A percentile compares a stretch with the other conserved stretches of the same genome.
phyloP scores from a whole-genome alignment of 2,797 vertebrate species.

The Rhodeus uyekii region DNA sequence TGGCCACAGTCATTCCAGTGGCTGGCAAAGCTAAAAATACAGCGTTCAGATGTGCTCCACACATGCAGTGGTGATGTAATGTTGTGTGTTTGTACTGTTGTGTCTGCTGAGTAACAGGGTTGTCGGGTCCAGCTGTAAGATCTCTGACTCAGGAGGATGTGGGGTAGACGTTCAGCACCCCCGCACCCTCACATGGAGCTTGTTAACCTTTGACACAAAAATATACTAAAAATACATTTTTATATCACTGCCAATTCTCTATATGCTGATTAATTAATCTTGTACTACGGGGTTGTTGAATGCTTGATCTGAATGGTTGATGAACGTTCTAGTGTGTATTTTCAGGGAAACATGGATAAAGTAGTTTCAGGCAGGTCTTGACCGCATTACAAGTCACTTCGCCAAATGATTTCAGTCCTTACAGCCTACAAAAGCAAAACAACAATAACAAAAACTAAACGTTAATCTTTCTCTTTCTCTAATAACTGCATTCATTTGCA shows the following conservation, averaged over 20 bases:
- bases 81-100: constrained; percentile 34
- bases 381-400: not conserved
- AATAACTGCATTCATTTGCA: too few relatives aligned
- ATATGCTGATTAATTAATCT: not conserved
- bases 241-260: not conserved
- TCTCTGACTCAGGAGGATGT: constrained; percentile 76
- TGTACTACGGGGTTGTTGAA: not conserved
- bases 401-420: not conserved
- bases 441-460: not conserved
- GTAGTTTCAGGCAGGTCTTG: too few relatives aligned
- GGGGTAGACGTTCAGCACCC: constrained; percentile 61
- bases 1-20: not conserved
- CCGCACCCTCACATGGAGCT: constrained; percentile 43
- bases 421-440: not conserved
- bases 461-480: too few relatives aligned
- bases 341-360: not conserved
- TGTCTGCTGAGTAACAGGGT: constrained; percentile 37
- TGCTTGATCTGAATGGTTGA: not conserved
- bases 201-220: constrained; percentile 23
- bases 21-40: not conserved
- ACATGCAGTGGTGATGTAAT: constrained; percentile 20
- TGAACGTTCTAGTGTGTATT: not conserved
- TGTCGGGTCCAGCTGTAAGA: constrained; percentile 67
- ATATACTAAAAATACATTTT: not conserved
- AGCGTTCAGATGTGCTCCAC: not conserved